These are phyloP conservation scores for Platypus cylindrus DNA, from an alignment of 2,888 invertebrate species.

Conservation along the genomic window DNA sequence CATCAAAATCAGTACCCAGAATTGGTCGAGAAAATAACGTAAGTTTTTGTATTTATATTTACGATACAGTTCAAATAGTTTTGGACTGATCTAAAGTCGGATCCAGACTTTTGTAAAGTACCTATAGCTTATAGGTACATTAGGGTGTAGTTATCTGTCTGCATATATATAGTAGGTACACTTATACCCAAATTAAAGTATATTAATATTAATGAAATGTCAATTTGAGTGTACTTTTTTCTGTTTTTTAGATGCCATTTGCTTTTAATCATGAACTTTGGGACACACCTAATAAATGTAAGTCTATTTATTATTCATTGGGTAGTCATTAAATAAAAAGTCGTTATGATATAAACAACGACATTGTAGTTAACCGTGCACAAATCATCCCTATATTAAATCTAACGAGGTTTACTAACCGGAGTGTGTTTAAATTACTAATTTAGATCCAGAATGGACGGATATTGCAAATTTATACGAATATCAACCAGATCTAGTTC, in stretches of 20 bases:
- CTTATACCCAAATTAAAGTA: background rate
- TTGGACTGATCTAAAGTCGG: background rate
- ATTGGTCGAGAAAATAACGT: slow-evolving; percentile 34
- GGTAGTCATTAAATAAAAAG: too few species aligned
- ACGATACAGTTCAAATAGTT: too few species aligned
- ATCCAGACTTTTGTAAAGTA: background rate
- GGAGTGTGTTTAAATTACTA: too few species aligned
- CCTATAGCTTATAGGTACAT: background rate
- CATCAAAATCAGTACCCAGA: slow-evolving; percentile 37
- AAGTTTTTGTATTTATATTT: slow-evolving; percentile 6
- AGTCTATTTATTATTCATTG: slow-evolving; percentile 4
- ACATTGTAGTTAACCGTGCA: too few species aligned
- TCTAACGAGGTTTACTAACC: too few species aligned
- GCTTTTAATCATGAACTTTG: slow-evolving; percentile 1
- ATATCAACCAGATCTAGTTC: slow-evolving; percentile 28
- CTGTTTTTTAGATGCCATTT: slow-evolving; percentile 4
- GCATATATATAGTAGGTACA: too few species aligned
- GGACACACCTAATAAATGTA: slow-evolving; percentile 5
- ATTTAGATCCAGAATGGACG: slow-evolving; percentile 28
- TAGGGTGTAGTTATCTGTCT: background rate
- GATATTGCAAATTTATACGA: slow-evolving; percentile 30
- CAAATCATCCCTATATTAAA: too few species aligned
- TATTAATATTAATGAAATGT: background rate
- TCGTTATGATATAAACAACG: too few species aligned
- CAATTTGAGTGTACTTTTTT: background rate